A percentile compares a stretch with the other conserved stretches of the same genome.
Conservation (phyloP, 53 echinoderm and acorn worm species). For the Mesocentrotus franciscanus region DNA sequence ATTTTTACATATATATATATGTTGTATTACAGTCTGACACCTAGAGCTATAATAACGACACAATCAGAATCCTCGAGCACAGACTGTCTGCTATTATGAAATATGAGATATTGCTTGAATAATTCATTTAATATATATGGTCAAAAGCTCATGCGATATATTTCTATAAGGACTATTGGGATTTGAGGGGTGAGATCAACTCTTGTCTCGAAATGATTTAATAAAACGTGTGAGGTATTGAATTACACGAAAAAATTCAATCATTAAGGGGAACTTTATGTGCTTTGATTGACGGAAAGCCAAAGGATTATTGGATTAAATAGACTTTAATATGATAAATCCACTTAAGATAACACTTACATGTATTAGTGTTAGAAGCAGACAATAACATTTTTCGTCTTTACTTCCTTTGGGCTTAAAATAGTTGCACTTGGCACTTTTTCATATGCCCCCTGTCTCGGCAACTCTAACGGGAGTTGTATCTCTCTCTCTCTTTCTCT, state of each 20-base stretch:
- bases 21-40: neutral
- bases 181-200: neutral
- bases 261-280: neutral
- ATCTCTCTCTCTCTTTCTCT: neutral
- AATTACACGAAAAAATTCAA: neutral
- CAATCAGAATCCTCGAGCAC: neutral
- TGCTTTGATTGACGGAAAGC: neutral
- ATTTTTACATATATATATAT: neutral
- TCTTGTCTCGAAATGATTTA: neutral
- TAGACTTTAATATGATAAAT: neutral
- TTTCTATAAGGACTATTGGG: neutral
- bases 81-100: neutral
- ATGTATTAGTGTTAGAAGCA: neutral
- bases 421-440: too few species aligned
- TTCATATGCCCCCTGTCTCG: too few species aligned
- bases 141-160: neutral
- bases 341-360: neutral
- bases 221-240: neutral
- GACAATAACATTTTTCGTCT: too few species aligned
- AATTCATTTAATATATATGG: neutral
- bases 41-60: neutral
- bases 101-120: constrained; percentile 25
- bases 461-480: too few species aligned
- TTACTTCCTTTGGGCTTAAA: too few species aligned
- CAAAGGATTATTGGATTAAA: neutral